Conservation (phyloP, 2,888 invertebrate species). For the Apoderus coryli region DNA sequence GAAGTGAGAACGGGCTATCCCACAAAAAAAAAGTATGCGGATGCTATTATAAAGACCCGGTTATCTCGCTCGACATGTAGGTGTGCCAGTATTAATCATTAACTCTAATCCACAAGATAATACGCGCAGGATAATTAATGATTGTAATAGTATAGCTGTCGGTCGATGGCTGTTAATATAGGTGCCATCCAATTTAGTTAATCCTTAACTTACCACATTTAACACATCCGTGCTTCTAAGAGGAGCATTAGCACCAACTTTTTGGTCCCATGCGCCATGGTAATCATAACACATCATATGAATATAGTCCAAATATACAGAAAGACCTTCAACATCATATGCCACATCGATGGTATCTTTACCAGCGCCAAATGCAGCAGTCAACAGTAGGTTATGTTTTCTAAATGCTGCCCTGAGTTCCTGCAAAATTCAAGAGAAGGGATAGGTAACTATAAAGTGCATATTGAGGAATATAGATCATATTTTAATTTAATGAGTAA, state of each 20-base stretch:
- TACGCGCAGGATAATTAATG: no score
- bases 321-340: conserved; percentile 60
- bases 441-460: no score
- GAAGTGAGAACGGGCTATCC: no score
- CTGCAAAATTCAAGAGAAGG: conserved; percentile 28
- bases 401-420: conserved; percentile 59
- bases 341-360: conserved; percentile 59
- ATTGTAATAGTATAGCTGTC: no score
- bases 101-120: no score
- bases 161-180: background rate
- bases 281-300: conserved; percentile 87
- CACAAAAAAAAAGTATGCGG: no score
- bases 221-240: conserved; percentile 44
- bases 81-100: no score
- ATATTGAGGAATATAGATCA: no score
- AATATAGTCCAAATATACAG: conserved; percentile 52
- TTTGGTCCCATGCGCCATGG: conserved; percentile 69
- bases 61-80: no score
- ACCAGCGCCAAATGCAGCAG: conserved; percentile 71
- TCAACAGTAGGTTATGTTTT: conserved; percentile 51
- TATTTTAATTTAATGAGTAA: no score
- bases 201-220: conserved; percentile 47
- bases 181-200: background rate
- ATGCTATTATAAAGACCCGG: no score
- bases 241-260: conserved; percentile 67